A percentile compares a stretch with the other conserved stretches of the same genome.
These are phyloP conservation scores for Labeo rohita DNA, from an alignment of 2,113 vertebrate species.

Conservation along the genomic window DNA sequence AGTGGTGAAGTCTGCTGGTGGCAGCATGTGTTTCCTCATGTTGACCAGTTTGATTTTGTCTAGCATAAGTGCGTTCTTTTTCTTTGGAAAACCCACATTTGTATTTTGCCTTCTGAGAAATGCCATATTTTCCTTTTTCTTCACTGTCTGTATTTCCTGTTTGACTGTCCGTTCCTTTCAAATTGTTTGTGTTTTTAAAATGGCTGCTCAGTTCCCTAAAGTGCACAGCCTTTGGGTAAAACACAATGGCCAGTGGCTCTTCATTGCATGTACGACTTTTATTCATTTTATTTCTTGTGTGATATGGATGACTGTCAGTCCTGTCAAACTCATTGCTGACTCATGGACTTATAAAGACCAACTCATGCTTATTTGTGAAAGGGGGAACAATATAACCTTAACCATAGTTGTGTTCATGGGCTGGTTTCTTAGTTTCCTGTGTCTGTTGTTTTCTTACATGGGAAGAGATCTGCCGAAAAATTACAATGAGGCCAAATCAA, in stretches of 20 bases:
- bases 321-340: conserved; percentile 44
- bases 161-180: conserved; percentile 84
- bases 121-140: conserved; percentile 72
- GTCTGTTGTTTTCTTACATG: too few relatives aligned
- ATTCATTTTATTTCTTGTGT: conserved; percentile 68
- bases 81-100: conserved; percentile 73
- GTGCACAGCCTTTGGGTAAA: conserved; percentile 78
- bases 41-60: too few relatives aligned
- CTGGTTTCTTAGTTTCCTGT: too few relatives aligned
- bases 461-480: too few relatives aligned
- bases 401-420: too few relatives aligned
- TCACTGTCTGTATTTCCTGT: conserved; percentile 79
- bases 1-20: too few relatives aligned
- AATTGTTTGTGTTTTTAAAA: conserved; percentile 86
- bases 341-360: too few relatives aligned
- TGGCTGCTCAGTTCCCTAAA: conserved; percentile 73
- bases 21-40: too few relatives aligned
- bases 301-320: conserved; percentile 42
- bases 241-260: conserved; percentile 73
- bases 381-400: too few relatives aligned
- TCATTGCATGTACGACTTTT: conserved; percentile 64
- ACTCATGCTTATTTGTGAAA: too few relatives aligned
- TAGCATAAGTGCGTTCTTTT: too few relatives aligned
- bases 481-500: too few relatives aligned
- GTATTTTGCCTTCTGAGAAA: conserved; percentile 70